Evolutionary conservation across 2,797 vertebrate species (phyloP).

Genomic region (Pangasius larnaudii): DNA sequence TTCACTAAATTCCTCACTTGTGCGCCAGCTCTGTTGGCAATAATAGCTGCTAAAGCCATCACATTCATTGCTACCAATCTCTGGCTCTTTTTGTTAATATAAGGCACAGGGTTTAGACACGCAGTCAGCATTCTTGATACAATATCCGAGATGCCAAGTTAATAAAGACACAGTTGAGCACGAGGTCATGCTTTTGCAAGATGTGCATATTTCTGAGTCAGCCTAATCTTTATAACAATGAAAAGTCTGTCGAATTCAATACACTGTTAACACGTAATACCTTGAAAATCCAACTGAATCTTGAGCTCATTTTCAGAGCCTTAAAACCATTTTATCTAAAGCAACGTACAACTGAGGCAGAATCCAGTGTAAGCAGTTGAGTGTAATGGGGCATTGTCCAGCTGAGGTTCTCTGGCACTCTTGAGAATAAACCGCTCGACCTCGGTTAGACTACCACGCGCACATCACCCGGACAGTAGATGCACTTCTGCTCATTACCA

Average conservation of each 20-base stretch:
- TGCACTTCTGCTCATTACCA: conserved; percentile 22
- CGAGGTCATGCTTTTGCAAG: neutral
- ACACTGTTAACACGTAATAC: neutral
- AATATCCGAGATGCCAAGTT: neutral
- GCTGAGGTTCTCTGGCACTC: neutral
- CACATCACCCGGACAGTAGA: no score
- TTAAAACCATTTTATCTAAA: neutral
- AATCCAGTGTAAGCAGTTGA: neutral
- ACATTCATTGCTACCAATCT: neutral
- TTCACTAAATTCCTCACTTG: neutral
- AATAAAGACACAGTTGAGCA: neutral
- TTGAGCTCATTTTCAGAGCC: neutral
- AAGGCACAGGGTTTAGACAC: neutral
- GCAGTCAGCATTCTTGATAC: neutral
- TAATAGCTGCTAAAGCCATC: neutral
- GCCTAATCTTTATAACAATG: neutral
- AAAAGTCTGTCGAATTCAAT: neutral
- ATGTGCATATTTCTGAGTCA: neutral
- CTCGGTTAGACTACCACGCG: neutral
- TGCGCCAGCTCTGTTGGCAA: neutral
- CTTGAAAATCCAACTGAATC: neutral
- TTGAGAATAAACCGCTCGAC: neutral
- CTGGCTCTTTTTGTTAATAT: neutral
- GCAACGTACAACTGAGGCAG: neutral
- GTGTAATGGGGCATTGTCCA: neutral